Evolutionary conservation across 2,888 invertebrate species (phyloP).

Genomic region (Epistrophella euchroma): DNA sequence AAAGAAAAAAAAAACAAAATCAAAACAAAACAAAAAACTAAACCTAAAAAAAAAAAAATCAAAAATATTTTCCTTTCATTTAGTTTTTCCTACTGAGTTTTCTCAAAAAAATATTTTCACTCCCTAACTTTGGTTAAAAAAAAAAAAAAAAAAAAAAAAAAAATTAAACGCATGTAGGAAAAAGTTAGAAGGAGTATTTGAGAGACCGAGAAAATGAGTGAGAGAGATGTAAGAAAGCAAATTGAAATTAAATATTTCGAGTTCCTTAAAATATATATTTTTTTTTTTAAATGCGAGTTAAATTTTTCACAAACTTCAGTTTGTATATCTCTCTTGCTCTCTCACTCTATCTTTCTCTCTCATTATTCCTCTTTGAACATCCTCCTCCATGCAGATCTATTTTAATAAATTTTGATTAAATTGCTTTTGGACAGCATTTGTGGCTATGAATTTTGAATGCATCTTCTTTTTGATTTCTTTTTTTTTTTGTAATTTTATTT

Average conservation of each 20-base stretch:
- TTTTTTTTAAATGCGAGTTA: not conserved
- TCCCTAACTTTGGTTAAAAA: slow-evolving; percentile 50
- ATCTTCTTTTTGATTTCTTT: slow-evolving; percentile 47
- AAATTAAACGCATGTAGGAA: slow-evolving; percentile 61
- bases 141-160: slow-evolving; percentile 35
- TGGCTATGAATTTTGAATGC: slow-evolving; percentile 73
- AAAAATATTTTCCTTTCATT: slow-evolving; percentile 27
- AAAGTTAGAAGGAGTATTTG: slow-evolving; percentile 21
- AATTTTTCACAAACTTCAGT: not conserved
- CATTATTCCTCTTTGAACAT: slow-evolving; percentile 24
- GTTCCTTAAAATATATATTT: not conserved
- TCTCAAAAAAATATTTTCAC: slow-evolving; percentile 12
- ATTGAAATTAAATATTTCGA: not conserved
- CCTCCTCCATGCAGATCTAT: slow-evolving; percentile 62
- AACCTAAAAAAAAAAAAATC: slow-evolving; percentile 5
- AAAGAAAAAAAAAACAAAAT: slow-evolving; percentile 63
- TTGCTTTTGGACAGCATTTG: slow-evolving; percentile 73
- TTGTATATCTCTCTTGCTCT: not conserved
- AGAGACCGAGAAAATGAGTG: not conserved
- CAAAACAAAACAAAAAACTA: slow-evolving; percentile 17
- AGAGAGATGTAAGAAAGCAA: not conserved
- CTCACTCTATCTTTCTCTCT: slow-evolving; percentile 12
- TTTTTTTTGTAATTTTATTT: slow-evolving; percentile 28
- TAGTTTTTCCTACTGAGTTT: slow-evolving; percentile 21
- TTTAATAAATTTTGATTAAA: slow-evolving; percentile 33